phyloP scores from a whole-genome alignment of 2,113 vertebrate genomes.

The Protomyctophum bolini region DNA sequence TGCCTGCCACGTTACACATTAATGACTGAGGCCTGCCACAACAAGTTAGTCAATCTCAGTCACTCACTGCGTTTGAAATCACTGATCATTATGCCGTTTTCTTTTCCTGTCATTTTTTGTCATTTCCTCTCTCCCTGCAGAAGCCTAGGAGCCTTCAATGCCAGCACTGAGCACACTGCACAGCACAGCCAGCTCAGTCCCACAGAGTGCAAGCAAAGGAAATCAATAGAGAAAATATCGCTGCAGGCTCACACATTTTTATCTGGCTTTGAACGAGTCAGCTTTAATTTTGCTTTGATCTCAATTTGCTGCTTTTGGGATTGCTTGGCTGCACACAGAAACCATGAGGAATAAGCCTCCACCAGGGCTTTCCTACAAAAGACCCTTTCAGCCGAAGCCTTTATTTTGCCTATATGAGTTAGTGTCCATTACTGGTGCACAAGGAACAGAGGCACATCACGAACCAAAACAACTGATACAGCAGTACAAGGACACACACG shows the following conservation, averaged over 20 bases:
- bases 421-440: slow-evolving; percentile 62
- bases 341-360: slow-evolving; percentile 71
- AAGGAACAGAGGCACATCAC: slow-evolving; percentile 42
- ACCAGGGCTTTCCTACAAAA: slow-evolving; percentile 69
- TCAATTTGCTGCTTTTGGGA: slow-evolving; percentile 82
- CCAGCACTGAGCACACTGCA: slow-evolving; percentile 59
- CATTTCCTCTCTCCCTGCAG: slow-evolving; percentile 66
- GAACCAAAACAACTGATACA: slow-evolving; percentile 56
- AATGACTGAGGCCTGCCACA: background rate
- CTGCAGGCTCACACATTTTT: slow-evolving; percentile 81
- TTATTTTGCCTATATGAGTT: slow-evolving; percentile 63
- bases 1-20: background rate
- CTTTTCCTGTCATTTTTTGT: slow-evolving; percentile 46
- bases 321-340: slow-evolving; percentile 72
- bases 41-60: slow-evolving; percentile 45
- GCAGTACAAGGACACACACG: slow-evolving; percentile 43
- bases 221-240: slow-evolving; percentile 83
- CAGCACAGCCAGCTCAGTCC: slow-evolving; percentile 68
- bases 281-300: slow-evolving; percentile 86
- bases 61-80: slow-evolving; percentile 39
- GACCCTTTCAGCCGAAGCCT: slow-evolving; percentile 58
- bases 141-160: slow-evolving; percentile 57
- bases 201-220: slow-evolving; percentile 71
- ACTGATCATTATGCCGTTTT: slow-evolving; percentile 65
- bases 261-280: slow-evolving; percentile 84